These are phyloP conservation scores for Leptogaster cylindrica DNA, from an alignment of 2,888 invertebrate species.

Conservation along the genomic window DNA sequence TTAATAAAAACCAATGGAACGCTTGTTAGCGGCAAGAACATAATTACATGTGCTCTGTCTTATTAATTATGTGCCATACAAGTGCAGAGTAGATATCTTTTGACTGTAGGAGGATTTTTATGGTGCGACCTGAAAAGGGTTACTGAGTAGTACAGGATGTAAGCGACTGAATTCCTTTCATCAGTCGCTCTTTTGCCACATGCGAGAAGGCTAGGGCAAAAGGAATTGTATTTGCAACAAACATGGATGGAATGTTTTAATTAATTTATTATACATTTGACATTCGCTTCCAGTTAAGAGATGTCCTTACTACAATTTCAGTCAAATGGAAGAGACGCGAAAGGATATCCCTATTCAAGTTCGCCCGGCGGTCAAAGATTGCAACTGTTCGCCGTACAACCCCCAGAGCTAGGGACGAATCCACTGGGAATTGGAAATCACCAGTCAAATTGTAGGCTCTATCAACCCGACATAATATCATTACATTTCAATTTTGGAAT, in stretches of 20 bases:
- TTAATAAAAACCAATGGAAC: conserved; percentile 48
- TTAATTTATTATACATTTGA: conserved; percentile 46
- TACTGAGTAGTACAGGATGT: too few relatives aligned
- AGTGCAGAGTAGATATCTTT: conserved; percentile 36
- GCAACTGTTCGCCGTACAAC: neutral
- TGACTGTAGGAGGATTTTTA: conserved; percentile 40
- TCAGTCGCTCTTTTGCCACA: neutral
- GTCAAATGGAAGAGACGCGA: too few relatives aligned
- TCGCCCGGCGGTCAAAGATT: conserved; percentile 18
- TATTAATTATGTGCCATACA: conserved; percentile 45
- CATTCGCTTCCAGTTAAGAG: neutral
- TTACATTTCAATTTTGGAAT: conserved; percentile 47
- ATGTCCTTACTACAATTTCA: conserved; percentile 6
- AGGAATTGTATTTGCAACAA: conserved; percentile 37
- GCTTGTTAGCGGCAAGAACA: conserved; percentile 47
- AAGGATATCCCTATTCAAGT: too few relatives aligned
- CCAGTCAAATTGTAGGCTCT: conserved; percentile 41
- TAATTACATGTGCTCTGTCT: conserved; percentile 46
- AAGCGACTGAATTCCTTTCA: conserved; percentile 40
- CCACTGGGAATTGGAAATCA: conserved; percentile 31
- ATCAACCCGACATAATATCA: conserved; percentile 44
- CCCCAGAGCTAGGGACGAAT: neutral
- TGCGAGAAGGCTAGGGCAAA: too few relatives aligned
- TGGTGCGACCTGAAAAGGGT: conserved; percentile 29
- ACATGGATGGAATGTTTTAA: conserved; percentile 45